Base-by-base conservation (phyloP, 2,888 invertebrate species). In the Saturnia japonica region DNA sequence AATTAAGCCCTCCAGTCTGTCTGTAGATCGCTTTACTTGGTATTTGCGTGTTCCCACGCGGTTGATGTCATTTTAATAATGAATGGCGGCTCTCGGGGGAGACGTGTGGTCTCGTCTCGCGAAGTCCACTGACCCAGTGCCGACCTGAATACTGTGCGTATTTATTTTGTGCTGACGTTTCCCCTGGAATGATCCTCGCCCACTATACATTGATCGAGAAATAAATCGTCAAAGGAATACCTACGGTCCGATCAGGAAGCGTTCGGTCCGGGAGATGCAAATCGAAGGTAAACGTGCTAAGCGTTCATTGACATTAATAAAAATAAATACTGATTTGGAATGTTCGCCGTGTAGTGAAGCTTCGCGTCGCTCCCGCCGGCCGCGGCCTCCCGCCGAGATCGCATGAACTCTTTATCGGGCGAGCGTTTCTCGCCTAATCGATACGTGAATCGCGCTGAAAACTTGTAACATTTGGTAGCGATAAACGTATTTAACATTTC, bases 1-100 rank as follows among this genome's bases (percentile, higher is more conserved):
- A 91, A 91, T 90, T 91, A 91, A 60, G 25, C 25, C 28, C 57
- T 60, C 57, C 28, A 28, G 57, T 60, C 57, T 60, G 57, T 14
- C 25, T 28, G 72, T 89, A 88, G 90, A 90, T 91, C 88, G 83
- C 78, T 84, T 83, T 75, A 86, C 83, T 87, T 86, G 89, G 85
- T 87, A 89, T 90, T 91, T 88, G 86, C 84, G 79, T 83, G 89
- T 93, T 93, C 93, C 91, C 93, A 93, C 93, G 92, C 88, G 86
- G 88, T 91, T 93, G 90, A 92, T 91, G 91, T 92, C 91, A 89
- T 90, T 90, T 91, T 90, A 89, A 91, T 91, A 90, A 90, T 90
- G 88, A 89, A 86, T 86, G 88, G 85, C 79, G 40, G n/a, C 64
- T n/a, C 40, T 40, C 85, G 82, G 80, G 76, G 79, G 78, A 80